Base-by-base conservation (phyloP, 2,888 invertebrate genomes). In the Cosmorhoe ocellata region DNA sequence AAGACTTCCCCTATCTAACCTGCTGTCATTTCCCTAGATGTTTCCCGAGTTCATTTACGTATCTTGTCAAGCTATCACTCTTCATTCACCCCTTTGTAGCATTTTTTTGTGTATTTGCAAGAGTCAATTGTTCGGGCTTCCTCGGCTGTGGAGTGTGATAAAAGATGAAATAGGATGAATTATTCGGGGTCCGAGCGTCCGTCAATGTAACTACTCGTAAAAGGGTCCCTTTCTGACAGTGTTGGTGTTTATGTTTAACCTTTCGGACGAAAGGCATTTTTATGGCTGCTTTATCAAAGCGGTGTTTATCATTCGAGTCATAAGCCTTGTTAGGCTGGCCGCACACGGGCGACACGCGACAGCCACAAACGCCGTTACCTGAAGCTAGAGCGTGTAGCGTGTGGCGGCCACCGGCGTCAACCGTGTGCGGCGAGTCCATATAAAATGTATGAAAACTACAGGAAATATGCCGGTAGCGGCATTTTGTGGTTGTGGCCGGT, bases 161-260 rank as follows among this genome's bases (percentile, higher is more conserved):
- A 84, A 81, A 76, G 66, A 74, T 67, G 84, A 81, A 83, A 84
- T 48, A 81, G 78, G 79, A 84, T 83, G 81, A 84, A 77, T 79
- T 83, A 84, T 81, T 73, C 69, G 61, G 66, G 66, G 60, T 67
- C 69, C 70, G 69, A 68, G 71, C 68, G 66, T 49, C 69, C 76
- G 74, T 71, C 76, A 73, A 69, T 73, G 69, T 71, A 67, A 71
- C 72, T 71, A 68, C 64, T 64, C 66, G 64, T 65, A 61, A 68
- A 72, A 66, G 62, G 58, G 56, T 45, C 56, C 58, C 40, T 58
- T 61, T 51, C 51, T 58, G 52, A 48, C 59, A 48, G 57, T 59
- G 59, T 55, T 61, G 51, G 48, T 68, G 62, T 67, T 68, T 69
- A 64, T 68, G 63, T 66, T 68, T 70, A 64, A 63, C 56, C 59